Percentiles rank a stretch among this genome's conserved stretches.
These are phyloP conservation scores for Lingula anatina DNA, from an alignment of 2,888 invertebrate species.

Conservation along the genomic window DNA sequence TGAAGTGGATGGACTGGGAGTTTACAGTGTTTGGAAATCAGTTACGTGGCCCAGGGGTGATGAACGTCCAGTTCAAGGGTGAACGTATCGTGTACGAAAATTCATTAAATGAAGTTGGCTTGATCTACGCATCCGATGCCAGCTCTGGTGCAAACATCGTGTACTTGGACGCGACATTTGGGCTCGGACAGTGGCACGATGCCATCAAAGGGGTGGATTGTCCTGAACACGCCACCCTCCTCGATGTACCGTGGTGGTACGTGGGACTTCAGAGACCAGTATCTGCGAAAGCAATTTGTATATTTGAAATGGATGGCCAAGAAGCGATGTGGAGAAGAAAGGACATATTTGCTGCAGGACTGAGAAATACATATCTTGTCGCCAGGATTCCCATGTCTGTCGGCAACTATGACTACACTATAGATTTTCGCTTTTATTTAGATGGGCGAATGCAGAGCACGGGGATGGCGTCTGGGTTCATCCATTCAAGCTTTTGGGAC, in stretches of 20 bases:
- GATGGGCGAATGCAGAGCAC: slow-evolving; percentile 20
- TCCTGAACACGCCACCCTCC: slow-evolving; percentile 21
- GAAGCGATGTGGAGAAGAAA: slow-evolving; percentile 24
- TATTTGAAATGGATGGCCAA: slow-evolving; percentile 25
- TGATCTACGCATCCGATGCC: slow-evolving; percentile 23
- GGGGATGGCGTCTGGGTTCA: slow-evolving; percentile 19
- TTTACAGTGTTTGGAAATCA: slow-evolving; percentile 23
- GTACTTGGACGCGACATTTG: slow-evolving; percentile 23
- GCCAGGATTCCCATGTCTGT: slow-evolving; percentile 18
- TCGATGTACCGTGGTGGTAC: slow-evolving; percentile 19
- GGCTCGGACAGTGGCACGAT: slow-evolving; percentile 17
- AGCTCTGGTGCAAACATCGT: slow-evolving; percentile 22
- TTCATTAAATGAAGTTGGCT: slow-evolving; percentile 22
- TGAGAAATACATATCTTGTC: slow-evolving; percentile 20
- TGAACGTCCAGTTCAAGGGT: slow-evolving; percentile 21
- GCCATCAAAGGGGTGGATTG: slow-evolving; percentile 26
- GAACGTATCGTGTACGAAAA: slow-evolving; percentile 29
- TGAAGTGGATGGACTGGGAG: slow-evolving; percentile 29
- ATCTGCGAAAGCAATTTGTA: slow-evolving; percentile 18
- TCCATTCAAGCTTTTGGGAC: slow-evolving; percentile 22
- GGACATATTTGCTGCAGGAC: slow-evolving; percentile 16
- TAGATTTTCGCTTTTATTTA: slow-evolving; percentile 23
- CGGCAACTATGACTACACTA: slow-evolving; percentile 29
- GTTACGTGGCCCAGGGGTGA: slow-evolving; percentile 19
- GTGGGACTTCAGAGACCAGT: slow-evolving; percentile 10